Evolutionary conservation across 2,113 vertebrate genomes (phyloP), one percentile per base, ranked within the genome.

Genomic region (Oryzias melastigma): DNA sequence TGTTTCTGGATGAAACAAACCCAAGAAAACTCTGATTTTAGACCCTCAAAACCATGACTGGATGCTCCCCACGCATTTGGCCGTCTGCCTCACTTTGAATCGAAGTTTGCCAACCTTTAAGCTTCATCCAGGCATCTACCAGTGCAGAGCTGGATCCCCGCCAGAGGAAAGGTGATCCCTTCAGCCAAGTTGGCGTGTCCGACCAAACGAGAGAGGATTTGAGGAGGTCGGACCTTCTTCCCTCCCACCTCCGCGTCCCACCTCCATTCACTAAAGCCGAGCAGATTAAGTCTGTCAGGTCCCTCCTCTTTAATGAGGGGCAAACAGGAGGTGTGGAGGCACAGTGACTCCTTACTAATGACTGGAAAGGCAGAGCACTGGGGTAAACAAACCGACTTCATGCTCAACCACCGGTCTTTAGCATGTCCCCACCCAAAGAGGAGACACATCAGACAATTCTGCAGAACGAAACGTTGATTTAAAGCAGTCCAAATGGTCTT

Each of bases 211-310:
- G n/a, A 73, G 22, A 48, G 67, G 73, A 81, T 86, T 84, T 85
- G 41, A 12, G 50, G 60, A 69, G 58, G 63, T 65, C 16, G 18
- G 53, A 63, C 24, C 55, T 25, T 29, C 4, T 52, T 43, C 60
- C 62, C 55, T 35, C 53, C 68, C 52, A 64, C 66, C 54, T 73
- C 52, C 2, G 27, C 63, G 54, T 65, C 65, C 74, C 46, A 52
- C 25, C 62, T 80, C 73, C 73, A 77, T 81, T 85, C 74, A 82
- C 52, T n/a, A 75, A 80, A 81, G 75, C 73, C 52, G 43, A 14
- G 49, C 43, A 75, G 80, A 89, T 90, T 88, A 84, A 73, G 58
- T 72, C 61, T 24, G 64, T 54, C 64, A 75, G 68, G 81, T 80
- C 57, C 73, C 65, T 71, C 68, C 52, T 68, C 71, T 74, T 61